A percentile compares a stretch with the other conserved stretches of the same genome.
Conservation (phyloP, 2,113 vertebrate species). For the Marmota monax region DNA sequence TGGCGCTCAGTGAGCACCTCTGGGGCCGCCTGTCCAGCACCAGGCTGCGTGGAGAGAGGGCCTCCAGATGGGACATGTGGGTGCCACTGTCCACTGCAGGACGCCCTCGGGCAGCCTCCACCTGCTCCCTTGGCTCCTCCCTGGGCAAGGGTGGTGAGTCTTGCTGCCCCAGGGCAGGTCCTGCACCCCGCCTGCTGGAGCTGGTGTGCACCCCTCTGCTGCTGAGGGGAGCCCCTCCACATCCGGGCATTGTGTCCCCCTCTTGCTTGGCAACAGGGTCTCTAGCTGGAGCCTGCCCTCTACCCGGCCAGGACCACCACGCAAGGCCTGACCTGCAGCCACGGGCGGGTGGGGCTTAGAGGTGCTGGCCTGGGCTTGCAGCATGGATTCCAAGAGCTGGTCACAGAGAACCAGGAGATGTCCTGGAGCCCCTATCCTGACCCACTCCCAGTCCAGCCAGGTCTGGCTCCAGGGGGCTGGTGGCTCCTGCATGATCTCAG, state of each 20-base stretch:
- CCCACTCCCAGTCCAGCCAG: not conserved
- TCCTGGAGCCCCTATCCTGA: not conserved
- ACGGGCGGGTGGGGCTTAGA: not conserved
- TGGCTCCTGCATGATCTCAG: too few species aligned
- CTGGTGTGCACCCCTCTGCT: not conserved
- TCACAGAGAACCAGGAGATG: not conserved
- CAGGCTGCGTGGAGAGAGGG: too few species aligned
- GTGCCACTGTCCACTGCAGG: rapidly evolving
- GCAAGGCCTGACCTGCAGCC: conserved; percentile 7
- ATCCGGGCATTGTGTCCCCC: not conserved
- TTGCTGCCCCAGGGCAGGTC: not conserved
- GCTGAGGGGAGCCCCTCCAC: not conserved
- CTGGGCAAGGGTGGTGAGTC: not conserved
- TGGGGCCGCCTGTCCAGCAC: too few species aligned
- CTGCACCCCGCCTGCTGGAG: not conserved
- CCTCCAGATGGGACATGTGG: too few species aligned
- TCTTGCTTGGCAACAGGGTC: not conserved
- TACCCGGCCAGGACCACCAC: not conserved
- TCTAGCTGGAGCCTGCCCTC: not conserved
- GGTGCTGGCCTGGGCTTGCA: not conserved
- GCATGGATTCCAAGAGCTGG: not conserved
- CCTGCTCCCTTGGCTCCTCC: not conserved
- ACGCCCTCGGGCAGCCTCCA: too few species aligned
- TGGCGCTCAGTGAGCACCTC: too few species aligned
- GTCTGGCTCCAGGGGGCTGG: too few species aligned